A percentile compares a stretch with the other conserved stretches of the same genome.
Conservation (phyloP, 2,113 vertebrate genomes). For the Datnioides undecimradiatus region DNA sequence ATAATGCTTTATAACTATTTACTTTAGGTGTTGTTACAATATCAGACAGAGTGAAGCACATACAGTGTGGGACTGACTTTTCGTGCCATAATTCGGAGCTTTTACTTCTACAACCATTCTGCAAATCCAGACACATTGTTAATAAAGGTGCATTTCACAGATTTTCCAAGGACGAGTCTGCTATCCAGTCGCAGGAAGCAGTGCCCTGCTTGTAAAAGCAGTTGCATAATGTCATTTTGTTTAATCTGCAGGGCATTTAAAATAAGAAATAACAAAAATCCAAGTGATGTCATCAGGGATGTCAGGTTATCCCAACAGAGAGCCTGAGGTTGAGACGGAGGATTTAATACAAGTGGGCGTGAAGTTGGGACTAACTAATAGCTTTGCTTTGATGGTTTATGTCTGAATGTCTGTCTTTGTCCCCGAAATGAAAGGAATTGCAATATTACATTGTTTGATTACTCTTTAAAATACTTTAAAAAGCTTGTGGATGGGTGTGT, state of each 20-base stretch:
- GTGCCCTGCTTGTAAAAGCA: too few species aligned
- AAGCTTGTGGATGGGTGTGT: too few species aligned
- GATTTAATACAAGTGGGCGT: neutral
- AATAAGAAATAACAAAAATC: neutral
- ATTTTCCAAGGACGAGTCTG: too few species aligned
- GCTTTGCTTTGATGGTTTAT: too few species aligned
- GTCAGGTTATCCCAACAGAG: neutral
- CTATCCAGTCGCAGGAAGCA: too few species aligned
- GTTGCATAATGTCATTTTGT: too few species aligned
- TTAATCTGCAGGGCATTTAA: too few species aligned
- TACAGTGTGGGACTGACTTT: too few species aligned
- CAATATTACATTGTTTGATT: neutral
- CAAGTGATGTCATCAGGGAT: neutral
- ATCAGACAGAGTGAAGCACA: too few species aligned
- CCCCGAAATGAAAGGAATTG: neutral
- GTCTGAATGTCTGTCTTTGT: too few species aligned
- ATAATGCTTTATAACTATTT: neutral
- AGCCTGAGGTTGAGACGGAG: neutral
- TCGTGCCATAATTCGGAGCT: too few species aligned
- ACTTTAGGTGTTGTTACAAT: neutral
- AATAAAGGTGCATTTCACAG: neutral
- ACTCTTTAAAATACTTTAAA: neutral
- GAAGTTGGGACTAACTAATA: neutral
- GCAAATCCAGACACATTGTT: neutral
- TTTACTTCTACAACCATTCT: too few species aligned